These are phyloP conservation scores for Brassicogethes aeneus DNA, from an alignment of 2,888 invertebrate genomes.

Conservation along the genomic window DNA sequence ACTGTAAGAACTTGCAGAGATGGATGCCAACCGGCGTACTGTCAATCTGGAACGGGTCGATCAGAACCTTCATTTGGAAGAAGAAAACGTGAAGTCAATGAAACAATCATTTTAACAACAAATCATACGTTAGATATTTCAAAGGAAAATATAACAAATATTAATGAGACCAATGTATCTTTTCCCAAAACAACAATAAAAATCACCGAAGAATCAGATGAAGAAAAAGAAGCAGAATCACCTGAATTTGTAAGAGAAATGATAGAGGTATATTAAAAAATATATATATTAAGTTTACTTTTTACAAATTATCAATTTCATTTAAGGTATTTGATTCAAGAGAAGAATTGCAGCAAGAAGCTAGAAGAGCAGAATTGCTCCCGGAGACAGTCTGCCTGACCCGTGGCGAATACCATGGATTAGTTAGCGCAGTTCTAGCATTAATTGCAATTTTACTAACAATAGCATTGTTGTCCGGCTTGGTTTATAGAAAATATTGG, in stretches of 20 bases:
- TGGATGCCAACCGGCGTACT: slow-evolving; percentile 85
- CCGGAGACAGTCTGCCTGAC: slow-evolving; percentile 70
- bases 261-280: slow-evolving; percentile 59
- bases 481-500: slow-evolving; percentile 74
- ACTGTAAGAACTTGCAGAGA: slow-evolving; percentile 83
- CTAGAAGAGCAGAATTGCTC: slow-evolving; percentile 56
- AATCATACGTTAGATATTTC: slow-evolving; percentile 18
- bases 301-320: background rate
- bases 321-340: slow-evolving; percentile 73
- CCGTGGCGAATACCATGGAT: slow-evolving; percentile 73
- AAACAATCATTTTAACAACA: slow-evolving; percentile 22
- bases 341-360: slow-evolving; percentile 60
- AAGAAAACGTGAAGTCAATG: slow-evolving; percentile 49
- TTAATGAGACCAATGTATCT: slow-evolving; percentile 27
- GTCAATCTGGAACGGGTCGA: slow-evolving; percentile 61
- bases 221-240: slow-evolving; percentile 44
- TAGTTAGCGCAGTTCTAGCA: slow-evolving; percentile 70
- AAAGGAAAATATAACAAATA: background rate
- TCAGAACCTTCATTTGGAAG: slow-evolving; percentile 77
- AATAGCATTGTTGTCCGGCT: slow-evolving; percentile 61
- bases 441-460: slow-evolving; percentile 66
- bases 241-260: slow-evolving; percentile 78
- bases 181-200: slow-evolving; percentile 40
- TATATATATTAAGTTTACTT: no score
- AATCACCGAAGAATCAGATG: slow-evolving; percentile 31